phyloP scores from a whole-genome alignment of 1,140 invertebrate genomes.

The Caerostris darwini region DNA sequence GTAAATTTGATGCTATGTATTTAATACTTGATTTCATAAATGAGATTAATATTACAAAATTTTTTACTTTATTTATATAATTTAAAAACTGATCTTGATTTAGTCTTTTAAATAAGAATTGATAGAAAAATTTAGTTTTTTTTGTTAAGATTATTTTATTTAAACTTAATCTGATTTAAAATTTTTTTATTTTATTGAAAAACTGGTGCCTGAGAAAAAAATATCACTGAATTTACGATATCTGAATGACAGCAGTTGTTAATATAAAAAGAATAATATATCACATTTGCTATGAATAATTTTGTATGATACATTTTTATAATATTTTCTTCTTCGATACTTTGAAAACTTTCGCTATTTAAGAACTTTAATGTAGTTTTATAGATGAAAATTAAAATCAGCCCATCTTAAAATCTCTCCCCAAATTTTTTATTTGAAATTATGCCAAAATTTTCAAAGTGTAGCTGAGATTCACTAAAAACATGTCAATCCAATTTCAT shows the following conservation, averaged over 20 bases:
- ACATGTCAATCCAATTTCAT: background rate
- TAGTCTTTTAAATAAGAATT: too few relatives aligned
- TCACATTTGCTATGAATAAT: constrained; percentile 23
- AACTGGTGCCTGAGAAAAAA: background rate
- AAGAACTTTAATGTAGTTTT: background rate
- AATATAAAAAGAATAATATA: background rate
- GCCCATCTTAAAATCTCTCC: background rate
- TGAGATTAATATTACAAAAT: too few relatives aligned
- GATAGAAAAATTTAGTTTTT: too few relatives aligned
- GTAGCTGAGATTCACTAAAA: background rate
- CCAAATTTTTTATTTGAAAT: too few relatives aligned
- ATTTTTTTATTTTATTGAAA: background rate
- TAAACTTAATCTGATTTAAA: too few relatives aligned
- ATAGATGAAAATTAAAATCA: background rate
- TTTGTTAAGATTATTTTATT: too few relatives aligned
- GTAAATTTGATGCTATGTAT: too few relatives aligned
- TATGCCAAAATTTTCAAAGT: too few relatives aligned
- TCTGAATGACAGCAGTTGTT: background rate
- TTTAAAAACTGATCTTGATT: too few relatives aligned
- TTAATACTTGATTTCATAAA: too few relatives aligned
- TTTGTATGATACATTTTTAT: constrained; percentile 20
- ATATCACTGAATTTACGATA: background rate
- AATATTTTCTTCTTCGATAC: constrained; percentile 4
- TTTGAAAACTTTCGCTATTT: background rate
- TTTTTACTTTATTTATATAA: too few relatives aligned